Percentiles rank a stretch among this genome's conserved stretches.
These are phyloP conservation scores for Crypturellus undulatus DNA, from an alignment of 2,113 vertebrate species.

Conservation along the genomic window DNA sequence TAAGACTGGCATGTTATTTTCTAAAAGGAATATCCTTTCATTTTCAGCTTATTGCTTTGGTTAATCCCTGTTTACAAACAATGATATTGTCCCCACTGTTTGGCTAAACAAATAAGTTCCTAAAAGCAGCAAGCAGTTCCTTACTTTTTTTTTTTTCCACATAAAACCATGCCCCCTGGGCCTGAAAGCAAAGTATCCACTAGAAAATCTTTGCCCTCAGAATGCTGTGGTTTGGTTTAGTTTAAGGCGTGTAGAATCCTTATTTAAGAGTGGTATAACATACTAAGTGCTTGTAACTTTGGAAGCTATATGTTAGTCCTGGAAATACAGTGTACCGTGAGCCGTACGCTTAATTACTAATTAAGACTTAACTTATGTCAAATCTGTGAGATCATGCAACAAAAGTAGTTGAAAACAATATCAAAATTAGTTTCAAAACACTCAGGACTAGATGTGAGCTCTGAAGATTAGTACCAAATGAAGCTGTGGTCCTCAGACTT, in stretches of 20 bases:
- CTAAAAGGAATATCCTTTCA: neutral
- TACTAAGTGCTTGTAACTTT: slow-evolving; percentile 14
- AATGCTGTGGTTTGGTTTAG: neutral
- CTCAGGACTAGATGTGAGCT: neutral
- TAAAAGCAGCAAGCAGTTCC: neutral
- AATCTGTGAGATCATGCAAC: neutral
- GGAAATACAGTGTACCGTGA: neutral
- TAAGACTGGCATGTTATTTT: neutral
- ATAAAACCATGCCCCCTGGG: neutral
- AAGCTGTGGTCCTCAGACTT: neutral
- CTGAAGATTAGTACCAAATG: neutral
- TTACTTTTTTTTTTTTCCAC: neutral
- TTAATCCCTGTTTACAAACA: neutral
- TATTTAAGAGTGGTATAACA: neutral
- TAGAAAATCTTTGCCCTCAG: neutral
- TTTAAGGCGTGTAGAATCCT: neutral
- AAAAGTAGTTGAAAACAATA: neutral
- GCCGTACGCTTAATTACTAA: neutral
- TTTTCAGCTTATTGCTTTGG: neutral
- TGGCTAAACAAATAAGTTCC: neutral
- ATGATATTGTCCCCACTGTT: neutral
- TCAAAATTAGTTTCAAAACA: neutral
- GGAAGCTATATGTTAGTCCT: neutral
- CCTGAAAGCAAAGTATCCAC: neutral
- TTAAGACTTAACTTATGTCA: neutral